Conservation (phyloP, 2,113 vertebrate species). For the Pelmatolapia mariae region DNA sequence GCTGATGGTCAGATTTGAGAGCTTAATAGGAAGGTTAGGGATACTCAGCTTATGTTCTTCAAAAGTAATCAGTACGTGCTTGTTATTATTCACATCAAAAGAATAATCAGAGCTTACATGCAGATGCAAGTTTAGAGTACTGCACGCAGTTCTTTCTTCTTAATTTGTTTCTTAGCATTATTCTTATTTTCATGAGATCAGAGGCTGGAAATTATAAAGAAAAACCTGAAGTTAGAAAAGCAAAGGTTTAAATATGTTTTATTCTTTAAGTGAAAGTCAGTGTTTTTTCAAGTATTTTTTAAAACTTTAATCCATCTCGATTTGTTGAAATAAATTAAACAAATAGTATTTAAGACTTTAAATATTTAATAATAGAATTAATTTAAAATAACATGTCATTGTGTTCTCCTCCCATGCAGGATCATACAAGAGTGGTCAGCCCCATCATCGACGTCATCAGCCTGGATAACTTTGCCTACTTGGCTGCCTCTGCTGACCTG, state of each 20-base stretch:
- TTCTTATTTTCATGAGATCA: accelerated
- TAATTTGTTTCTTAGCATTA: neutral
- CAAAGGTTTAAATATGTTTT: neutral
- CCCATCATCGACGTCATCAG: slow-evolving; percentile 99
- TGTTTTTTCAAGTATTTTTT: neutral
- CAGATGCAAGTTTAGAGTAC: neutral
- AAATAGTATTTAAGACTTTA: neutral
- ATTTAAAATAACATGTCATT: neutral
- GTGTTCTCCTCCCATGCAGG: slow-evolving; percentile 66
- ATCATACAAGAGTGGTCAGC: slow-evolving; percentile 93
- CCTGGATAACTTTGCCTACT: slow-evolving; percentile 96
- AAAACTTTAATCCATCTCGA: accelerated
- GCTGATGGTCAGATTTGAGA: neutral
- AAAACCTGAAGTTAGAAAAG: neutral
- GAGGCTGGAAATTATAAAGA: neutral
- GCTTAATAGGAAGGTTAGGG: neutral
- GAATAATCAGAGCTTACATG: neutral
- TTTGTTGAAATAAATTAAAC: neutral
- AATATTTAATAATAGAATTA: neutral
- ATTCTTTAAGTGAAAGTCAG: neutral
- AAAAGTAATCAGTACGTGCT: neutral
- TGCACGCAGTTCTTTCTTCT: neutral
- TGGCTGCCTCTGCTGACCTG: slow-evolving; percentile 95
- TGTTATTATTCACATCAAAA: neutral
- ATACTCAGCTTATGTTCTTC: neutral